Evolutionary conservation across 1,140 invertebrate species (phyloP), one percentile per base, ranked within the genome.

Genomic region (Aphaenogaster ashmeadi): DNA sequence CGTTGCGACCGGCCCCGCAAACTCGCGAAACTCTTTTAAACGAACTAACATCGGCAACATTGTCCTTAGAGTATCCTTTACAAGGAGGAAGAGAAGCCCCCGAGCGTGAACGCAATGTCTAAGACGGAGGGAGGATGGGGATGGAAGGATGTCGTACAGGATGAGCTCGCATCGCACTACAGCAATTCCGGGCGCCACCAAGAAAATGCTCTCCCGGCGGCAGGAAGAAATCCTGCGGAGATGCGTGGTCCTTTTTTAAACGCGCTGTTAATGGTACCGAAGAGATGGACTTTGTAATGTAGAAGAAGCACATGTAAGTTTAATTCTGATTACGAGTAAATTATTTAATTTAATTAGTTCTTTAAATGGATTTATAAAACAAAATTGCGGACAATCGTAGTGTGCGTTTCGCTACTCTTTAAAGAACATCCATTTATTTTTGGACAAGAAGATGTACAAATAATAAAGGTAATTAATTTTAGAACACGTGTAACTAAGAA

Each of bases 1-100:
- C 66, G 84, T 71, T 72, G 72, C 80, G 67, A 84, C 69, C 66
- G 58, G 77, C 58, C 86, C 52, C 71, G 80, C 78, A 88, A 89
- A 86, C 81, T 89, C 87, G 85, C 60, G 72, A 80, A 88, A 90
- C 81, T 90, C 89, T 84, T 87, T 91, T 90, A 92, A 91, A 87
- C 89, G 84, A 91, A 91, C 88, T 89, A 88, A 90, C 79, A 52
- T 50, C 54, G 66, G 38, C 85, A 38, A 44, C 50, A 74, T 74
- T 86, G 66, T 50, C 87, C 52, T 60, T 64, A 44, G 69, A 89
- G 90, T 80, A 78, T 91, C 44, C 78, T 47, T 56, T 9, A 15
- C n/a, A 41, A 64, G 47, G 52, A 83, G 41, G 36, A 60, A 60
- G 33, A 62, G 54, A 41, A 56, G 21, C 41, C 18, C 47, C n/a